A percentile compares a stretch with the other conserved stretches of the same genome.
Conservation (phyloP, 92 coral and sea anemone species). For the Parazoanthus darwini region DNA sequence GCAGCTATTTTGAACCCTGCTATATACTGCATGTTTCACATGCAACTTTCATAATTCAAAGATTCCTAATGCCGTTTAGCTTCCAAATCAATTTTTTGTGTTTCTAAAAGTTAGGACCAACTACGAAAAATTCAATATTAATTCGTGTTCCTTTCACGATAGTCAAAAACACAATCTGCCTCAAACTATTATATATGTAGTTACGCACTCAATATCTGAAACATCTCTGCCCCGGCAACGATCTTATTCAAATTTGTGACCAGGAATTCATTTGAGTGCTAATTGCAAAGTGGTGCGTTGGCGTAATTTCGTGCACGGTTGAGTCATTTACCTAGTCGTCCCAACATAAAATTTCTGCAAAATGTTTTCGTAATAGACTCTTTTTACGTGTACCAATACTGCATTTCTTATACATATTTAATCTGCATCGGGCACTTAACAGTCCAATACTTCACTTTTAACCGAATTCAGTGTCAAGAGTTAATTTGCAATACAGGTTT, state of each 20-base stretch:
- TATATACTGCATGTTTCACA: no score
- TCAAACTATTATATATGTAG: neutral
- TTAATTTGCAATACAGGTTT: neutral
- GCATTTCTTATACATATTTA: no score
- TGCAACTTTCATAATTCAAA: no score
- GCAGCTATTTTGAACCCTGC: neutral
- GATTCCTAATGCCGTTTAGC: no score
- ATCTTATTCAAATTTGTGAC: neutral
- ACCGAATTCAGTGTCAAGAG: no score
- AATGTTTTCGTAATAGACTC: neutral
- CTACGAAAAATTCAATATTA: no score
- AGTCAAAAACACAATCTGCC: no score
- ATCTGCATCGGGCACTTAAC: neutral
- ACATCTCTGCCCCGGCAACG: no score
- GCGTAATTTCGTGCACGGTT: no score
- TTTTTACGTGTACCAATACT: neutral
- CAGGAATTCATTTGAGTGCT: neutral
- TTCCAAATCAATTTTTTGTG: no score
- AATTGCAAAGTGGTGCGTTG: neutral
- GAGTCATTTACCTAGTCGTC: neutral
- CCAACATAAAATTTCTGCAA: neutral
- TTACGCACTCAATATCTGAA: neutral
- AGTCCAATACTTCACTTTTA: neutral
- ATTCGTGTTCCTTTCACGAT: no score
- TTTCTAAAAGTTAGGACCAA: no score